Evolutionary conservation across 2,113 vertebrate genomes (phyloP).

Genomic region (Chloropsis cyanopogon): DNA sequence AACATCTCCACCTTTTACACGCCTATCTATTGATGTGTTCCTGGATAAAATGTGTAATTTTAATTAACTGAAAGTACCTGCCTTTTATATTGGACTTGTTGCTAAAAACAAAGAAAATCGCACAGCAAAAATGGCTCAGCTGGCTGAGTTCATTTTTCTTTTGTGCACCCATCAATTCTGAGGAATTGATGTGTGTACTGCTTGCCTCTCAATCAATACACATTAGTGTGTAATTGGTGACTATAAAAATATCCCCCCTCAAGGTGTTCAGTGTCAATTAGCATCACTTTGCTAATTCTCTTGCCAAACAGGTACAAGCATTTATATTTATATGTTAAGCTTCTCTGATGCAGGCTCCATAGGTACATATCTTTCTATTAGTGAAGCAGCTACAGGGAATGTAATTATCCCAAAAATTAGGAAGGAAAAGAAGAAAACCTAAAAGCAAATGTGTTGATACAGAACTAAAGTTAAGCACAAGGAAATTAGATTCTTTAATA

Average conservation of each 20-base stretch:
- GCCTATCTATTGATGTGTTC: conserved; percentile 56
- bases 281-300: neutral
- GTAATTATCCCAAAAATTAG: neutral
- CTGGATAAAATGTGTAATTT: conserved; percentile 50
- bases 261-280: neutral
- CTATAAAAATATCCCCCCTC: conserved; percentile 11
- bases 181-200: neutral
- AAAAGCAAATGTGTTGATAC: neutral
- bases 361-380: neutral
- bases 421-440: neutral
- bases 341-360: neutral
- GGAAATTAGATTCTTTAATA: neutral
- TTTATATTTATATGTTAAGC: neutral
- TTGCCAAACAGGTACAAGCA: neutral
- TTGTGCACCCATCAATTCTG: neutral
- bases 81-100: conserved; percentile 12
- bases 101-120: conserved; percentile 8
- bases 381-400: neutral
- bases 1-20: conserved; percentile 42
- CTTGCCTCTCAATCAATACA: conserved; percentile 16
- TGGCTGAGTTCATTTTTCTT: neutral
- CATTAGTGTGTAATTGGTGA: neutral
- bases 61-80: conserved; percentile 50
- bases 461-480: neutral
- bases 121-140: neutral